Percentiles rank a stretch among this genome's conserved stretches.
These are phyloP conservation scores for Dryobates pubescens DNA, from an alignment of 2,797 vertebrate species.

Conservation along the genomic window DNA sequence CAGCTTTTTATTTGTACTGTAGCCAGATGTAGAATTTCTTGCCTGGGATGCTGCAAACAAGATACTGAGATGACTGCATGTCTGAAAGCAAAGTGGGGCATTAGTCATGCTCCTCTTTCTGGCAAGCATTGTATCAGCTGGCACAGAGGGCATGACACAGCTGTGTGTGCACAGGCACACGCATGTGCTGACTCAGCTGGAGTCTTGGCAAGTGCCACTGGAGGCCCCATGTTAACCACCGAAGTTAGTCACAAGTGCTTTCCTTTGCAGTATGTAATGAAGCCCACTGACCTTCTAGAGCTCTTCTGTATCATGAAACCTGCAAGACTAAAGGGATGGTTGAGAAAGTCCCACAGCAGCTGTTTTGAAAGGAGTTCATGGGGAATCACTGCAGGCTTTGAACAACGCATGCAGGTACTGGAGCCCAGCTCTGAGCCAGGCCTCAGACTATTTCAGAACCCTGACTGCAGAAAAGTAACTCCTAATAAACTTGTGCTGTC, in stretches of 20 bases:
- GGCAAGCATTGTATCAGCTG: background rate
- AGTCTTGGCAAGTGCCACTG: background rate
- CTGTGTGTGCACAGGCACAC: fast-evolving
- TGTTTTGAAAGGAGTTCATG: background rate
- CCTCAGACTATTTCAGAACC: background rate
- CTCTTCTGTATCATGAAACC: background rate
- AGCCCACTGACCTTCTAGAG: background rate
- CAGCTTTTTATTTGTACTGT: background rate
- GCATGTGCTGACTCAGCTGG: background rate
- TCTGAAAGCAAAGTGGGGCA: background rate
- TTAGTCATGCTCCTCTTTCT: background rate
- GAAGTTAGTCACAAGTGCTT: background rate
- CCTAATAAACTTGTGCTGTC: background rate
- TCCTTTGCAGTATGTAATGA: background rate
- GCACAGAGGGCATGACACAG: background rate
- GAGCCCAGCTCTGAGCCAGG: background rate
- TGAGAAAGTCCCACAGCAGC: background rate
- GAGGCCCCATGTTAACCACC: background rate
- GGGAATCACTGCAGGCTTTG: background rate
- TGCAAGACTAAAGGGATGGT: background rate
- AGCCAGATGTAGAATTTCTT: background rate
- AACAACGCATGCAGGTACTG: background rate
- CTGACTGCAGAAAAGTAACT: background rate
- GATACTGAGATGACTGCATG: background rate
- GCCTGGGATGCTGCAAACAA: background rate